Evolutionary conservation across 2,797 vertebrate genomes (phyloP).

Genomic region (Cuculus canorus): DNA sequence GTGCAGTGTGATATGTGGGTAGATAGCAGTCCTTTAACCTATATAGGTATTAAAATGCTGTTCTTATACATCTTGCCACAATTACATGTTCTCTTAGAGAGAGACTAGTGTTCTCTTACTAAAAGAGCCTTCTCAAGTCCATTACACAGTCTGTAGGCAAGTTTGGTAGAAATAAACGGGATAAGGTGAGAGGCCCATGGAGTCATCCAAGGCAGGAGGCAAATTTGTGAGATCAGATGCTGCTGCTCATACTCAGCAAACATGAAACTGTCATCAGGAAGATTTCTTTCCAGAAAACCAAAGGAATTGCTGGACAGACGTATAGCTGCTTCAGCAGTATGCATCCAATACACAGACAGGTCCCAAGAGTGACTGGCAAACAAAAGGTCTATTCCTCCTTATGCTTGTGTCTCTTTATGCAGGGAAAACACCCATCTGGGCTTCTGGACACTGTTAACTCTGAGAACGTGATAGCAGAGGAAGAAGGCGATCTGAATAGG

Average conservation of each 20-base stretch:
- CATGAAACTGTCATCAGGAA: neutral
- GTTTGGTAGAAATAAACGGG: neutral
- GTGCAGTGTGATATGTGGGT: neutral
- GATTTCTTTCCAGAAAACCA: neutral
- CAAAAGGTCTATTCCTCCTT: neutral
- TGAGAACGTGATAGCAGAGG: neutral
- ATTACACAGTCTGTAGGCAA: fast-evolving
- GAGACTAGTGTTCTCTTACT: neutral
- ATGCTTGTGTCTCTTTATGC: neutral
- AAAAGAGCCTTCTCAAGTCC: neutral
- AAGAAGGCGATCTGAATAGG: neutral
- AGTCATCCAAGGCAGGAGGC: neutral
- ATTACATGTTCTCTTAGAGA: neutral
- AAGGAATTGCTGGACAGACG: neutral
- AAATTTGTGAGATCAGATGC: neutral
- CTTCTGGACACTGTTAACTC: neutral
- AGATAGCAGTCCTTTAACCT: neutral
- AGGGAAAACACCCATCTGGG: neutral
- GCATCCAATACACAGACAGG: fast-evolving
- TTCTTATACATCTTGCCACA: neutral
- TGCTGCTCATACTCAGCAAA: neutral
- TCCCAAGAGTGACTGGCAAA: neutral
- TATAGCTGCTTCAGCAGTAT: neutral
- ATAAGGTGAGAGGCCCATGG: neutral
- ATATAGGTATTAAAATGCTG: neutral